Base-by-base conservation (phyloP, 2,888 invertebrate species). In the Ochropleura plecta region DNA sequence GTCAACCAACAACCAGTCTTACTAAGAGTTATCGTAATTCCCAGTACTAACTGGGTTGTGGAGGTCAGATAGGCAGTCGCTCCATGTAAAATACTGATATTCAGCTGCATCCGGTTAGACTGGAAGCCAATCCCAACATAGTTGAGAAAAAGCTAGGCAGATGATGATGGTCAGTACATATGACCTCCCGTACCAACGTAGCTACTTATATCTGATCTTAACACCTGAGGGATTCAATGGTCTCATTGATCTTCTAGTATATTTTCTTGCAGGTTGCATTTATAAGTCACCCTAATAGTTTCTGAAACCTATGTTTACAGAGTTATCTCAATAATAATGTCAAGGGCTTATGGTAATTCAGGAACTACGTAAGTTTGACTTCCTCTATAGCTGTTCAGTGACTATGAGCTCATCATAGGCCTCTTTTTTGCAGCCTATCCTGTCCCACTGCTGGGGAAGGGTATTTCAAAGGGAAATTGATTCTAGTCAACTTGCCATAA, bases 321-420 rank as follows among this genome's bases (percentile, higher is more conserved):
- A 20, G 9, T 46, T 18, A 30, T n/a, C 18, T 53, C 14, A 7
- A 55, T 14, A 16, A 55, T 20, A 8, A 55, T 57, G 48, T 42
- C 55, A 46, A 30, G 2, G 5, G 12, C 5, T n/a, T 14, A 5
- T 14, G 4, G 3, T 12, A 2, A 1, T 12, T 0, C 59, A 46
- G 53, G 67, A 8, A n/a, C 70, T 5, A 20, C 12, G 84, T 84
- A 77, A 84, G 82, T 84, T 55, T 20, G 14, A 49, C n/a, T 8
- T 18, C 62, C 0, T 53, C 10, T 48, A 14, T 10, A 44, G 16
- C 10, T 48, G 8, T 14, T 55, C 20, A 20, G 20, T 55, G 20
- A 42, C 10, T 16, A 16, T 53, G 6, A 60, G 20, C 42, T 20
- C 6, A 55, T 57, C 6, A 10, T 1, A 46, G 4, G 10, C 30